Percentiles rank a stretch among this genome's conserved stretches.
Evolutionary conservation across 2,797 vertebrate species (phyloP).

Genomic region (Phataginus tricuspis): DNA sequence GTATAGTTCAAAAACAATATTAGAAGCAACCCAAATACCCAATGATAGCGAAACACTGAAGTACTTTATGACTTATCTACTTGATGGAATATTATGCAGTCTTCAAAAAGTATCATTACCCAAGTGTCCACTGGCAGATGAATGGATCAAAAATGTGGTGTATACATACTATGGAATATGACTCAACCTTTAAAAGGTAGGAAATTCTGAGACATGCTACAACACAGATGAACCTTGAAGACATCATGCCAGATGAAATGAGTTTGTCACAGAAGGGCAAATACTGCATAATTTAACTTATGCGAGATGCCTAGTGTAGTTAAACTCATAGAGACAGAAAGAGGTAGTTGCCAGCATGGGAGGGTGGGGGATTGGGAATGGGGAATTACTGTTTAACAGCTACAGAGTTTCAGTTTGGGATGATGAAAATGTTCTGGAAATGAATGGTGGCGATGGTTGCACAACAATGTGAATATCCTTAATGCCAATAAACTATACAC

Average conservation of each 20-base stretch:
- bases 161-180: not conserved
- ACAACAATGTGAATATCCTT: not conserved
- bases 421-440: not conserved
- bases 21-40: not conserved
- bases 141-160: not conserved
- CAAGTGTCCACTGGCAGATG: not conserved
- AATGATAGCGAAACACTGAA: not conserved
- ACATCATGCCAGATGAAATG: not conserved
- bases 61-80: not conserved
- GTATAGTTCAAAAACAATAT: not conserved
- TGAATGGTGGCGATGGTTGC: not conserved
- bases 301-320: not conserved
- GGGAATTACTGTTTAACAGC: not conserved
- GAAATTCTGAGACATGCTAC: not conserved
- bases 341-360: not conserved
- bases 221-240: not conserved
- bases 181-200: not conserved
- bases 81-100: not conserved
- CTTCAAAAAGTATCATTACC: not conserved
- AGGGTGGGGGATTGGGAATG: accelerated
- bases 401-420: not conserved
- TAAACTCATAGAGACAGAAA: not conserved
- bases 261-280: not conserved
- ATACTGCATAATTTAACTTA: not conserved
- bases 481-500: not conserved